Base-by-base conservation (phyloP, 2,113 vertebrate genomes). In the Pseudorhombus dupliciocellatus region DNA sequence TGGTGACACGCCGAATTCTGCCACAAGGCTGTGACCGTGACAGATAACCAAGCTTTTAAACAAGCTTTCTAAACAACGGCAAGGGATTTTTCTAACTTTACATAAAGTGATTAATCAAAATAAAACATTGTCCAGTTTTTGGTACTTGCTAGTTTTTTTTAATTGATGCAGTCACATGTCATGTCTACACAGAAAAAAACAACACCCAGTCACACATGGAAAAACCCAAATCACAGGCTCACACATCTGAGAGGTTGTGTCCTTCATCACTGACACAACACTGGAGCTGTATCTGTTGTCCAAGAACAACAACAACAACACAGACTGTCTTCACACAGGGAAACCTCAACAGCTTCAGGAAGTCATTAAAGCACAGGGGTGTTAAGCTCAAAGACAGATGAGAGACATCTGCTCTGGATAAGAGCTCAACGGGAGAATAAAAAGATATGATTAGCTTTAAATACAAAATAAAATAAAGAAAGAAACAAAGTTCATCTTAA, bases 321-420 rank as follows among this genome's bases (percentile, higher is more conserved):
- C 48, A 54, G 40, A 60, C n/a, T 9, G 34, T 25, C 66, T 9
- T 52, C 50, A 0, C n/a, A 48, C 53, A 30, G 66, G 42, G 18
- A 50, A 65, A 70, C 54, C 8, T 51, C 56, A 31, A 71, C 28
- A 5, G 48, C 72, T 61, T 28, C 65, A 84, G 73, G 73, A 82
- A 72, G 76, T 70, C 0, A 12, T 68, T 7, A 48, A 57, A 57
- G 1, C 61, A 72, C 57, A 80, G 4, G 67, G 26, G 20, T 0
- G 66, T 64, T 53, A 9, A 9, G 12, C 26, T 48, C 40, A 9
- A 42, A 42, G 40, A 16, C 2, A 12, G 40, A 42, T 11, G 10
- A 8, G 31, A 34, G 31, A 34, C 31, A 34, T n/a, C n/a, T n/a
- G n/a, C n/a, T n/a, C n/a, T n/a, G 31, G 30, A 8, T 7, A 34